A percentile compares a stretch with the other conserved stretches of the same genome.
phyloP scores from a whole-genome alignment of 1,140 invertebrate genomes.

The Chrysomallon squamiferum region DNA sequence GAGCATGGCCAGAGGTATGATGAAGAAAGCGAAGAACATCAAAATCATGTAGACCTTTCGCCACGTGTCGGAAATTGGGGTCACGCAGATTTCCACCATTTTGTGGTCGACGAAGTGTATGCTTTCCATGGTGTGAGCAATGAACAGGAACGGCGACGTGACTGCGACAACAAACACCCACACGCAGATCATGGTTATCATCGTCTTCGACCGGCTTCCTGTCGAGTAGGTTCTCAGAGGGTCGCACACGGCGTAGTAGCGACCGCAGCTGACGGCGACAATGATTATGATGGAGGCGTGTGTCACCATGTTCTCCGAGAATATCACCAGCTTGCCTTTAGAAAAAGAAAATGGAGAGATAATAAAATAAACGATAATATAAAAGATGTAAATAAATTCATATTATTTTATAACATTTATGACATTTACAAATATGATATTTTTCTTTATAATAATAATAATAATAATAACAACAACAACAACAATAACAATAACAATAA shows the following conservation, averaged over 20 bases:
- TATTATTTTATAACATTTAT: no score
- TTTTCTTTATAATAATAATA: no score
- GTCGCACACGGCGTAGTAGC: conserved; percentile 94
- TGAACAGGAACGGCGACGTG: conserved; percentile 28
- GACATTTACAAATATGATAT: no score
- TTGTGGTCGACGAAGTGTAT: conserved; percentile 25
- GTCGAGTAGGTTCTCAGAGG: conserved; percentile 68
- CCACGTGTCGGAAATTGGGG: conserved; percentile 23
- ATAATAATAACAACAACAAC: no score
- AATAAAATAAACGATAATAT: neutral
- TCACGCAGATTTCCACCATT: conserved; percentile 34
- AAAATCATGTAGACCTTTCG: conserved; percentile 26
- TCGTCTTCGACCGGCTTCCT: conserved; percentile 15
- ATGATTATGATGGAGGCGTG: conserved; percentile 95
- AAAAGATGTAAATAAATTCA: no score
- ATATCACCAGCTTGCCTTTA: conserved; percentile 76
- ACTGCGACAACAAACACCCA: conserved; percentile 23
- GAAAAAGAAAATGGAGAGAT: neutral
- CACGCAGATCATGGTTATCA: conserved; percentile 21
- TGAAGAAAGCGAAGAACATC: conserved; percentile 33
- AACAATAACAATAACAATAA: no score
- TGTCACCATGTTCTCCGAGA: conserved; percentile 88
- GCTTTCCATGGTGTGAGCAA: conserved; percentile 16
- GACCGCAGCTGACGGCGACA: conserved; percentile 83
- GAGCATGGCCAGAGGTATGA: conserved; percentile 31